Base-by-base conservation (phyloP, 1,140 invertebrate genomes). In the Lordiphosa clarofinis region DNA sequence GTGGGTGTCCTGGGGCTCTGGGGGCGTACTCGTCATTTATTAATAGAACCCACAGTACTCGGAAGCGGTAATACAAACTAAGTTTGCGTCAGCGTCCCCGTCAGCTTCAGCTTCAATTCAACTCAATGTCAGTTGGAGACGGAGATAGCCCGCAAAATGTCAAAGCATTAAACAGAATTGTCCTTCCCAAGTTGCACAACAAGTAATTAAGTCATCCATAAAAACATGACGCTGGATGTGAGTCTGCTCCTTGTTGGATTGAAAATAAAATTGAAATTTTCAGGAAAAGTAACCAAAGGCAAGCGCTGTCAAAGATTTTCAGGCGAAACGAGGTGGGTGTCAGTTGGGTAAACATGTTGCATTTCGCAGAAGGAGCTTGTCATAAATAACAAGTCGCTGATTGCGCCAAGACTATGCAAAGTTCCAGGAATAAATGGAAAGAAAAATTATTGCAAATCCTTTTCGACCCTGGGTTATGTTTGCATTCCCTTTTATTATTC, bases 191-290 rank as follows among this genome's bases (percentile, higher is more conserved):
- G 61, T 46, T 55, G 60, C 40, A 73, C 46, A 65, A 53, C 47
- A 72, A 50, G 55, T 60, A 72, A 72, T 72, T 71, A 72, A 64
- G 37, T 40, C 6, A 50, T 36, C 13, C 12, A 38, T 10, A 43
- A 7, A 36, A 28, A 50, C 19, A 43, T 28, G 38, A 28, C 24
- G 48, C 12, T 21, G 11, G 28, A 12, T 15, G 36, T 6, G 21
- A 15, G 9, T 57, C 15, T 9, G 10, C 37, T 13, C 9, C 24
- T 8, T 28, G 24, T 5, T 1, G 6, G 21, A 21, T 0, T 3
- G 24, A 28, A 63, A 52, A 24, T 48, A 24, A 38, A 39, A 59
- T 67, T 58, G 9, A 47, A 58, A 12, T 42, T 28, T 28, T 6
- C 24, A 28, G 24, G 24, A 28, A 28, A 7, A 6, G 6, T 7